Conservation (phyloP, 2,888 invertebrate species). For the Diaphora mendica region DNA sequence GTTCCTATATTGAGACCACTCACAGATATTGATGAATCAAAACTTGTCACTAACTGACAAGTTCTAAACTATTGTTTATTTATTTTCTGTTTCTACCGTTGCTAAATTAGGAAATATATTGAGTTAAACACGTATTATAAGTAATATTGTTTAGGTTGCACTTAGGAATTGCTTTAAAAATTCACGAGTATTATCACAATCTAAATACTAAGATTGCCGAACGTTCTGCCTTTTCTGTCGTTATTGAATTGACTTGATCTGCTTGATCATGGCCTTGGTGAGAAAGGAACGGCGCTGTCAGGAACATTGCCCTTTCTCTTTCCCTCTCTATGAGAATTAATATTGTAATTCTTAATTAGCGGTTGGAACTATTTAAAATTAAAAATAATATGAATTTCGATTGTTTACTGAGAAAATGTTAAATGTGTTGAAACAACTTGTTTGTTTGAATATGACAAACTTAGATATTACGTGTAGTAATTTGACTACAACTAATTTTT, state of each 20-base stretch:
- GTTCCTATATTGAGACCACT: neutral
- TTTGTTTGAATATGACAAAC: no score
- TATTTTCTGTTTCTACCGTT: neutral
- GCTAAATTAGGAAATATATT: neutral
- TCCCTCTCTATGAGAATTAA: neutral
- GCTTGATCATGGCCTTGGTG: neutral
- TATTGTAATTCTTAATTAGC: neutral
- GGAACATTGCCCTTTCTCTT: neutral
- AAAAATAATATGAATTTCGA: neutral
- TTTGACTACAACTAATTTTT: no score
- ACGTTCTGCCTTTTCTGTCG: neutral
- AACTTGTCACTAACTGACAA: neutral
- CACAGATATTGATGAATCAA: neutral
- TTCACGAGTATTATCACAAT: neutral
- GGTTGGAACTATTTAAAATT: neutral
- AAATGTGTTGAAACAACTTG: no score
- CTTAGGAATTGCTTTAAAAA: neutral
- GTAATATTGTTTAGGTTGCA: neutral
- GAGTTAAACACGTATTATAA: neutral
- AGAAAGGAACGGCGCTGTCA: neutral
- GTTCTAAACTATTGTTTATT: neutral
- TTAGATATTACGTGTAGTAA: no score
- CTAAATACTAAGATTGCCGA: neutral
- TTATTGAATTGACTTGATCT: neutral
- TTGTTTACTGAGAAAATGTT: no score